Evolutionary conservation across 2,888 invertebrate genomes (phyloP), one percentile per base, ranked within the genome.

Genomic region (Seira ritae): DNA sequence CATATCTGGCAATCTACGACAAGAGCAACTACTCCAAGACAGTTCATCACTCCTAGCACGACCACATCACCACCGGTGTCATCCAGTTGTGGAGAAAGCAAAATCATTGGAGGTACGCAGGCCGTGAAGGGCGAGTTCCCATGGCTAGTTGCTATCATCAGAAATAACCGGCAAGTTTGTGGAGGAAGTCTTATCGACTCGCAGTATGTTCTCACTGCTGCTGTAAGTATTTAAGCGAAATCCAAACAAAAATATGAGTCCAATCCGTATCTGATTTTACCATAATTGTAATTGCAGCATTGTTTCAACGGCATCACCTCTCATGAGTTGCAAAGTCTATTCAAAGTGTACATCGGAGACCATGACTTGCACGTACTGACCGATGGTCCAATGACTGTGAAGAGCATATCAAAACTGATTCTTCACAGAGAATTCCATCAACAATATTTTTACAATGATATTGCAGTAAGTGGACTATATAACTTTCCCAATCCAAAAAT

Each of bases 281-380:
- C 1, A n/a, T 75, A 50, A 55, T 68, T 55, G 20, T 1, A 60
- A 69, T 67, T 83, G 8, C 37, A 84, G 23, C 89, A 90, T 80
- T 90, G 90, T 62, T 85, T 90, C 10, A 85, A 87, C 24, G 86
- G 88, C 3, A 71, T 78, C 4, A 65, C 62, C 37, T 24, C 19
- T 4, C 31, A 62, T 23, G 80, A 80, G 42, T 31, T 80, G 17
- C 68, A 70, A 31, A 17, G 23, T 10, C 22, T 70, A 15, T 80
- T 97, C 77, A 95, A 95, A 1, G 96, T 95, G 0, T 93, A 95
- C 86, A 92, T 97, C 17, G 96, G 96, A 10, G 97, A 96, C 90
- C 93, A 96, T 90, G 95, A 97, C 89, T 96, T 97, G 75, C 94
- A 94, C 89, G 94, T 94, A 0, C 94, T 93, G 89, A 91, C 93